These are phyloP conservation scores for Zosterops borbonicus DNA, from an alignment of 2,113 vertebrate genomes.

Conservation along the genomic window DNA sequence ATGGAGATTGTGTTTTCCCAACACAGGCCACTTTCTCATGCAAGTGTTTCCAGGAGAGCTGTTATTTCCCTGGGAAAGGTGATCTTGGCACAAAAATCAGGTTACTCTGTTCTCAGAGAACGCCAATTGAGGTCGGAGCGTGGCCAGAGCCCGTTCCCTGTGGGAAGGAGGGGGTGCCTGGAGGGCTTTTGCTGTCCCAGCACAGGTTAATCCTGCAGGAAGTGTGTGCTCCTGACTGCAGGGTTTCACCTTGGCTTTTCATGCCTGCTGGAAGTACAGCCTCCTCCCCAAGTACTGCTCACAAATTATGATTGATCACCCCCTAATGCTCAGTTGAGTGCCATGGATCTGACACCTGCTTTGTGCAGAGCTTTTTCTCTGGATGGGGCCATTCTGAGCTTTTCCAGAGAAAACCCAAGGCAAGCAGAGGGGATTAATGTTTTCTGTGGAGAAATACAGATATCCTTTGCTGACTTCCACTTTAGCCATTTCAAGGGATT, in stretches of 20 bases:
- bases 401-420: neutral
- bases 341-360: neutral
- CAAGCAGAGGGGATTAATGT: neutral
- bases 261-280: neutral
- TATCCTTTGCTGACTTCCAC: neutral
- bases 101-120: neutral
- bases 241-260: neutral
- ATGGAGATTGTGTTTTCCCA: neutral
- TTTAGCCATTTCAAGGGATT: neutral
- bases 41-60: neutral
- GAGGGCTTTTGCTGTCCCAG: neutral
- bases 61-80: neutral
- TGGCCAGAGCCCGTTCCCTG: neutral
- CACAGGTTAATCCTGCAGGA: neutral
- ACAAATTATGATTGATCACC: neutral
- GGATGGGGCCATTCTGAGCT: neutral
- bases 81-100: neutral
- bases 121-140: neutral
- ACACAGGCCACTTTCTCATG: neutral
- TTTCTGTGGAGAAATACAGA: neutral
- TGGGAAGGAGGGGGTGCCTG: neutral
- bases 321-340: neutral
- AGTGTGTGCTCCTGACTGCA: neutral
- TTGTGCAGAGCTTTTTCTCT: neutral
- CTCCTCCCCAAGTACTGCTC: neutral